Evolutionary conservation across 2,113 vertebrate genomes (phyloP).

Genomic region (Mus pahari): DNA sequence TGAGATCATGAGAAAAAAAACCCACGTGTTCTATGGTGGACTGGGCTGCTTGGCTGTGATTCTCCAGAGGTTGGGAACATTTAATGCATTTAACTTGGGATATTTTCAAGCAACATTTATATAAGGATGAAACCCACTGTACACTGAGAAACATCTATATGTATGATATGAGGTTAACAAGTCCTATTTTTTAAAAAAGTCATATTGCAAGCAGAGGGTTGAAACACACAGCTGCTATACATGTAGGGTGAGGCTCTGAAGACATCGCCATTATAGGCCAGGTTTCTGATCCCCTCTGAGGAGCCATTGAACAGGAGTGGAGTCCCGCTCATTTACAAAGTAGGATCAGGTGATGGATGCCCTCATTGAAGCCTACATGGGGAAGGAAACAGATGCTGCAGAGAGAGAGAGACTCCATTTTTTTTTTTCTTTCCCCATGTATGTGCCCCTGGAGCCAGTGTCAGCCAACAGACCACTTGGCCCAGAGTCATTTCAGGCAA

Average conservation of each 20-base stretch:
- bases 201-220: not conserved
- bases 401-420: not conserved
- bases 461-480: not conserved
- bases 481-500: not conserved
- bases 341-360: not conserved
- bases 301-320: not conserved
- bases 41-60: not conserved
- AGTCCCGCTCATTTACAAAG: not conserved
- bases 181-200: accelerated
- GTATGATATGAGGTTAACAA: not conserved
- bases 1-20: not conserved
- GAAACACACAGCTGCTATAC: not conserved
- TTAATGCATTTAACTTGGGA: not conserved
- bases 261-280: not conserved
- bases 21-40: not conserved
- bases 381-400: too few relatives aligned
- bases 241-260: not conserved
- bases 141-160: not conserved
- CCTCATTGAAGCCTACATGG: not conserved
- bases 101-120: not conserved
- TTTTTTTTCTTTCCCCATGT: not conserved
- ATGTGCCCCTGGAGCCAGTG: not conserved
- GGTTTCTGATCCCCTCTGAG: not conserved
- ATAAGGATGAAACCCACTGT: not conserved
- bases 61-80: not conserved